Conservation (phyloP, 2,113 vertebrate genomes). For the Taxidea taxus region DNA sequence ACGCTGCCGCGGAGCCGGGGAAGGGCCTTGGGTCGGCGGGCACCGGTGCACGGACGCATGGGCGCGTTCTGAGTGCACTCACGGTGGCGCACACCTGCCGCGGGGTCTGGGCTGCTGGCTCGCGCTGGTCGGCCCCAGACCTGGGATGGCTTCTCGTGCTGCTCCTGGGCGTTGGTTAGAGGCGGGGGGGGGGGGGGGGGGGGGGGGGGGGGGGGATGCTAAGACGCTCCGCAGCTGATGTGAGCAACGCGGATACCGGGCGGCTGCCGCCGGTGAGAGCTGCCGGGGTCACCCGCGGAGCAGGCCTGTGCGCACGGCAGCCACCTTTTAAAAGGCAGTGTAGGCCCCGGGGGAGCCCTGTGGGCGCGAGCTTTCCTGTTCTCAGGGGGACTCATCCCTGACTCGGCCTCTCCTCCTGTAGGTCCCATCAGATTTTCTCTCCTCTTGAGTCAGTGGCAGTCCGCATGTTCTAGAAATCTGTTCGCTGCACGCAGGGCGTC, state of each 20-base stretch:
- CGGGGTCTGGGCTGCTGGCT: background rate
- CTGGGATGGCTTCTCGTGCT: background rate
- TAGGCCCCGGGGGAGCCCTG: background rate
- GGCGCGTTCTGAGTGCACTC: too few relatives aligned
- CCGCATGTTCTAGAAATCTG: background rate
- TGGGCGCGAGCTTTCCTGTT: background rate
- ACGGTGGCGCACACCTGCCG: background rate
- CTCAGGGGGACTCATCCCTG: background rate
- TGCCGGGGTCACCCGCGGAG: background rate
- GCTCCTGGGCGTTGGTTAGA: background rate
- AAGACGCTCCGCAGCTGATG: background rate
- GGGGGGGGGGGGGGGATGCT: accelerated
- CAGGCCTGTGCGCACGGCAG: background rate
- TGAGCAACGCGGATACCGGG: background rate
- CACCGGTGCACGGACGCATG: background rate
- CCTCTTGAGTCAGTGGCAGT: background rate
- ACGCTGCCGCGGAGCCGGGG: accelerated
- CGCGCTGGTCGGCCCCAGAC: background rate
- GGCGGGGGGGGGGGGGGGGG: accelerated
- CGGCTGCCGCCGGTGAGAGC: background rate
- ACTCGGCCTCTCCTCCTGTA: background rate
- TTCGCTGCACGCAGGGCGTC: background rate
- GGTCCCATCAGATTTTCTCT: background rate
- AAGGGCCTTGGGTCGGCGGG: background rate
- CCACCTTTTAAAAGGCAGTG: background rate